These are phyloP conservation scores for Melanostigma gelatinosum DNA, from an alignment of 2,113 vertebrate genomes.

Conservation along the genomic window DNA sequence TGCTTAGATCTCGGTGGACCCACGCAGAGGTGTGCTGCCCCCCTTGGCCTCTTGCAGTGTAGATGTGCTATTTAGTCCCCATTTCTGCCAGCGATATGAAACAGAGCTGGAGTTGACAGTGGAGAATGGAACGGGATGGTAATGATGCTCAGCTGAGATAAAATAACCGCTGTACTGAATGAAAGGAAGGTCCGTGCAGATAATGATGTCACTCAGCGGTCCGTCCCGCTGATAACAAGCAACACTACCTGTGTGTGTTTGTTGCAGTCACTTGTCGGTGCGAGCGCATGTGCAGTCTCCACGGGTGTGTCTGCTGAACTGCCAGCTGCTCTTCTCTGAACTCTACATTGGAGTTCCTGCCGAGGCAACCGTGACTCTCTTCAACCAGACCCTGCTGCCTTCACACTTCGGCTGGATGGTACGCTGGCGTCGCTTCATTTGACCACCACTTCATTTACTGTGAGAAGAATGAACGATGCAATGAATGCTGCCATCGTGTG, in stretches of 20 bases:
- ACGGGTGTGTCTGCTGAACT: conserved; percentile 85
- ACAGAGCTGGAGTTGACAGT: conserved; percentile 88
- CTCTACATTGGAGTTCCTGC: conserved; percentile 86
- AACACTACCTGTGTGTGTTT: conserved; percentile 49
- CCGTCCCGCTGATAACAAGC: background rate
- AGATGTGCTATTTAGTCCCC: conserved; percentile 81
- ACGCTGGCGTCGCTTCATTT: background rate
- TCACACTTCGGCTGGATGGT: conserved; percentile 87
- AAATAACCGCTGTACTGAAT: background rate
- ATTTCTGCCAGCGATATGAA: conserved; percentile 82
- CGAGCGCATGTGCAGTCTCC: conserved; percentile 90
- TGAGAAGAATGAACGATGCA: no score
- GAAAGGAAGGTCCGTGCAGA: background rate
- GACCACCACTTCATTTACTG: background rate
- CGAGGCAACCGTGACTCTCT: conserved; percentile 75
- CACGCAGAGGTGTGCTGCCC: conserved; percentile 82
- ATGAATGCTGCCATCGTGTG: background rate
- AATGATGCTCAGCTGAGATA: conserved; percentile 32
- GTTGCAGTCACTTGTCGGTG: conserved; percentile 87
- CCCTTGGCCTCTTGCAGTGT: conserved; percentile 82
- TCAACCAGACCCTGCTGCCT: conserved; percentile 90
- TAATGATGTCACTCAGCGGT: background rate
- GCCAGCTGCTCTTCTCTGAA: conserved; percentile 81
- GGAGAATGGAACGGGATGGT: conserved; percentile 89
- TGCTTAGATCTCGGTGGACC: conserved; percentile 82